Percentiles rank a stretch among this genome's conserved stretches.
phyloP scores from a whole-genome alignment of 2,797 vertebrate genomes.

The Melanotaenia boesemani region DNA sequence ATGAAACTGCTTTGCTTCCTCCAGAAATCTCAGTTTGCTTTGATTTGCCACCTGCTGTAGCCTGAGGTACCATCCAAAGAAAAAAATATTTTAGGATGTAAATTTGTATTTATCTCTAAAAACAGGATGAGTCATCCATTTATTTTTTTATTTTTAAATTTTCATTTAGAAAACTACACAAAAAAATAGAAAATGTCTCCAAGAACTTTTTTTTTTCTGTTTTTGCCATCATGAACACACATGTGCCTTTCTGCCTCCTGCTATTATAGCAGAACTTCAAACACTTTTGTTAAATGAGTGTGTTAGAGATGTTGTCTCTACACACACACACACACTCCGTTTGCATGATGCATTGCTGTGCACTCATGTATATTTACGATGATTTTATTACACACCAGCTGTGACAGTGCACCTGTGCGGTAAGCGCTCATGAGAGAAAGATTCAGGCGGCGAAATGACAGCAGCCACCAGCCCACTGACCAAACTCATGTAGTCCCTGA shows the following conservation, averaged over 20 bases:
- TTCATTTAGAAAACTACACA: slow-evolving; percentile 28
- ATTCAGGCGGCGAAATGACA: slow-evolving; percentile 22
- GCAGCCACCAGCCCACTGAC: slow-evolving; percentile 26
- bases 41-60: neutral
- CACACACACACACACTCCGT: neutral
- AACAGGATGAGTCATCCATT: neutral
- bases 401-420: slow-evolving; percentile 13
- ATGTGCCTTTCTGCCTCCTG: neutral
- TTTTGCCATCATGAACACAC: neutral
- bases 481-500: slow-evolving; percentile 29
- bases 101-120: neutral
- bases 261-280: neutral
- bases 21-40: neutral
- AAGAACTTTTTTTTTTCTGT: neutral
- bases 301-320: neutral
- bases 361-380: neutral
- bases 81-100: neutral
- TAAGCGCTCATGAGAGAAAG: slow-evolving; percentile 13
- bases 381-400: slow-evolving; percentile 1
- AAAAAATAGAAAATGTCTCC: neutral
- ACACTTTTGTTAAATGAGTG: neutral
- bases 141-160: no score
- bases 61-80: neutral
- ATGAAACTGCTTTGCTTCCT: neutral
- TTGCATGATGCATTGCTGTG: neutral